phyloP scores from a whole-genome alignment of 2,113 vertebrate species.

The Prionailurus viverrinus region DNA sequence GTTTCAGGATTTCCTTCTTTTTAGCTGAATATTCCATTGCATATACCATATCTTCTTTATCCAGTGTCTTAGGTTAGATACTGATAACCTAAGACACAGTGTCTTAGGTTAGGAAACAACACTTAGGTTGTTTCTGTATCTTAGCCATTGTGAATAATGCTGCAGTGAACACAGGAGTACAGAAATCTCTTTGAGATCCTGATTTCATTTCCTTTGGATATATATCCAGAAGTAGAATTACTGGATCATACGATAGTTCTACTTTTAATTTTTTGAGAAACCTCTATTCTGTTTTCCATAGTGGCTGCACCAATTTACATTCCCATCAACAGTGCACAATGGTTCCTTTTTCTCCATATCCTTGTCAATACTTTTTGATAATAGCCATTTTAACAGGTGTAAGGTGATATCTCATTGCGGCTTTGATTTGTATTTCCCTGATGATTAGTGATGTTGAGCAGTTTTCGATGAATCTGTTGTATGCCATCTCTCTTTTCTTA shows the following conservation, averaged over 20 bases:
- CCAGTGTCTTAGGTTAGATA: background rate
- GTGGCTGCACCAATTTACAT: background rate
- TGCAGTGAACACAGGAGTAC: background rate
- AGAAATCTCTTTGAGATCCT: background rate
- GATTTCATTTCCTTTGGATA: background rate
- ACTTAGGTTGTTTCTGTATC: background rate
- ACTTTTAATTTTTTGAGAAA: background rate
- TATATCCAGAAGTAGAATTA: background rate
- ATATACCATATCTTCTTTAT: background rate
- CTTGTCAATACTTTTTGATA: background rate
- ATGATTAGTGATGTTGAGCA: background rate
- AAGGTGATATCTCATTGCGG: background rate
- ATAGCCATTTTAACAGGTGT: background rate
- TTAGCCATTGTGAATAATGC: background rate
- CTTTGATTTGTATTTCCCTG: background rate
- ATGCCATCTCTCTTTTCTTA: background rate
- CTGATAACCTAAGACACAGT: no score
- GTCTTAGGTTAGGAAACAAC: background rate
- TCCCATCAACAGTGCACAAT: background rate
- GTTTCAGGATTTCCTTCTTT: background rate
- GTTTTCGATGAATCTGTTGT: background rate
- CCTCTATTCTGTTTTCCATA: background rate
- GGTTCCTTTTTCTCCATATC: background rate
- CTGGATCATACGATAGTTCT: background rate
- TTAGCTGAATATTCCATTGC: background rate